These are phyloP conservation scores for Megalurothrips usitatus DNA, from an alignment of 2,888 invertebrate genomes.

Conservation along the genomic window DNA sequence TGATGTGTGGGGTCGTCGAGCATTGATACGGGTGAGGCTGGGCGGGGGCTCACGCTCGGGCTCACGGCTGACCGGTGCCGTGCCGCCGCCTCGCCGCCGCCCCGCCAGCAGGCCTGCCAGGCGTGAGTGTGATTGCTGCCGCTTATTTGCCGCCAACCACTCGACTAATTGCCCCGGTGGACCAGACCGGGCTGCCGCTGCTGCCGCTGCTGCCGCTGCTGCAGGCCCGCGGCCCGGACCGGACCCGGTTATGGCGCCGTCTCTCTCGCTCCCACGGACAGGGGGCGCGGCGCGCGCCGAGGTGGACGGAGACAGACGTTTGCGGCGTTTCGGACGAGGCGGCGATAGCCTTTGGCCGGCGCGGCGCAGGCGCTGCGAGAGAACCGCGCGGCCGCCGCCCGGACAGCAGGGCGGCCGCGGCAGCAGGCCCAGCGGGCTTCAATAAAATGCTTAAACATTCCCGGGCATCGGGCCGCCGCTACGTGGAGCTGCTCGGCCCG, in stretches of 20 bases:
- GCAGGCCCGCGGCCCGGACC: neutral
- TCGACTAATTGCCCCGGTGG: constrained; percentile 14
- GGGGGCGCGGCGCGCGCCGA: neutral
- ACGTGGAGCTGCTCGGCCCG: no score
- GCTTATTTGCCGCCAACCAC: constrained; percentile 6
- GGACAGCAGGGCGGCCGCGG: no score
- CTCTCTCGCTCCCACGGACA: neutral
- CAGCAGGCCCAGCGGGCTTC: no score
- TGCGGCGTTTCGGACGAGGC: no score
- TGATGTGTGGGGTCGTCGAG: constrained; percentile 11
- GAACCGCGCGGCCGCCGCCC: no score
- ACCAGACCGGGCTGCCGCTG: neutral
- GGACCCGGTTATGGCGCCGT: neutral
- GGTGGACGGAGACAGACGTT: neutral
- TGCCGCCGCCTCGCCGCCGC: neutral
- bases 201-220: neutral
- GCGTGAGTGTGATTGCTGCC: constrained; percentile 7
- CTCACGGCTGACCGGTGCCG: neutral
- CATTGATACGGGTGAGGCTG: neutral
- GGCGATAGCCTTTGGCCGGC: no score
- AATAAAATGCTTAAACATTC: no score
- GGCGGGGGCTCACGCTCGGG: neutral
- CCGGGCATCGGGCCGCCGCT: no score
- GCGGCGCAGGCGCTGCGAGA: no score
- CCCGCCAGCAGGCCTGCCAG: neutral